A percentile compares a stretch with the other conserved stretches of the same genome.
Conservation (phyloP, 2,113 vertebrate species). For the Colaptes auratus region DNA sequence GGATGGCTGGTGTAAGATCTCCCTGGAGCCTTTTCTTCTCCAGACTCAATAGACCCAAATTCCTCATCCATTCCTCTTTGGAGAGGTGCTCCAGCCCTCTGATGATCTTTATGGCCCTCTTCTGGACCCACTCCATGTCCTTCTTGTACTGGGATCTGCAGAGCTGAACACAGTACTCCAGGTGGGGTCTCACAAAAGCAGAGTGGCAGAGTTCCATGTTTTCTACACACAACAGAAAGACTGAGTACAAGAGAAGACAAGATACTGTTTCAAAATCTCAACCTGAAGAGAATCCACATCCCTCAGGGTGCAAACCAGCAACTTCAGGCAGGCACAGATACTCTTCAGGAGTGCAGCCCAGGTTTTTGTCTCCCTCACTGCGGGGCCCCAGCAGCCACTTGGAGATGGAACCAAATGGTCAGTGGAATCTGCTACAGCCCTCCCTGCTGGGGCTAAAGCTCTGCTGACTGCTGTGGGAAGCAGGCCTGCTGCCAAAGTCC, state of each 20-base stretch:
- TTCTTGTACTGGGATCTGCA: too few species aligned
- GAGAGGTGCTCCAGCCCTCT: too few species aligned
- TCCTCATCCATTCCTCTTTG: too few species aligned
- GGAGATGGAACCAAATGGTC: not conserved
- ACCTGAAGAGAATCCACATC: not conserved
- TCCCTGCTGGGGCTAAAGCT: not conserved
- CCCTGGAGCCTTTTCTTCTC: too few species aligned
- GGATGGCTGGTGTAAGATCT: too few species aligned
- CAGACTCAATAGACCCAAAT: too few species aligned
- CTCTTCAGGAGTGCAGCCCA: not conserved
- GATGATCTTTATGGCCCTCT: too few species aligned
- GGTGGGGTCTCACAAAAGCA: too few species aligned
- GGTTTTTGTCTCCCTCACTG: not conserved
- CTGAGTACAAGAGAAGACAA: not conserved
- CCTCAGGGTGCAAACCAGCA: not conserved
- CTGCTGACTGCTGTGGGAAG: not conserved
- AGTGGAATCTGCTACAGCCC: fast-evolving
- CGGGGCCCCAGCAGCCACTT: fast-evolving
- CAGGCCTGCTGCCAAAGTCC: not conserved
- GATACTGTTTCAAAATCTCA: not conserved
- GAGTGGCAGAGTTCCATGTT: too few species aligned
- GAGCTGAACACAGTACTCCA: too few species aligned
- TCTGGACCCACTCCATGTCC: too few species aligned
- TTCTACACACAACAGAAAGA: not conserved
- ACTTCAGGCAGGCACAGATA: fast-evolving